Evolutionary conservation across 2,888 invertebrate species (phyloP).

Genomic region (Caradrina kadenii): DNA sequence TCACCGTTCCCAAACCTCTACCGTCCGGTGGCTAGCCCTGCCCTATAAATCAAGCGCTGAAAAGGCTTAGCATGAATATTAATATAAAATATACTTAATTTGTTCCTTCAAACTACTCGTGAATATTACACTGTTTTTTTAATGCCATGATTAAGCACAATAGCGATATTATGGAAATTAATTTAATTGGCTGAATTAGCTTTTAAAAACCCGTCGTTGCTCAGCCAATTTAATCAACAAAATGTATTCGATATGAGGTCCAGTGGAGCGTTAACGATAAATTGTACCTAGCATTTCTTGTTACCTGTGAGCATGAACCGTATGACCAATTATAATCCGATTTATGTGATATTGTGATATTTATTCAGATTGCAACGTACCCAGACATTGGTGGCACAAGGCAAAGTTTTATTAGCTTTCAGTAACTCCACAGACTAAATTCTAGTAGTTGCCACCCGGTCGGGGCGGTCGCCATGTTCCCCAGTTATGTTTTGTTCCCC

Average conservation of each 20-base stretch:
- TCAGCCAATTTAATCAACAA: not conserved
- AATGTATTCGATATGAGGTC: not conserved
- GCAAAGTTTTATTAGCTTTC: constrained; percentile 79
- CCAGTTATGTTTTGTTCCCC: constrained; percentile 61
- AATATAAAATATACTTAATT: constrained; percentile 26
- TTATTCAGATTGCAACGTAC: constrained; percentile 61
- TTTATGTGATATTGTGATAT: constrained; percentile 48
- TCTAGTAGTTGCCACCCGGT: constrained; percentile 61
- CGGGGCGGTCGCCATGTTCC: constrained; percentile 52
- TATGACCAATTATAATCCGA: constrained; percentile 30
- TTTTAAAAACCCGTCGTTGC: constrained; percentile 15
- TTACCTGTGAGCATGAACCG: constrained; percentile 25
- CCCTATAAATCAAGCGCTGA: constrained; percentile 31
- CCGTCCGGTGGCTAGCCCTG: constrained; percentile 30
- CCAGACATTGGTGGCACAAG: constrained; percentile 60
- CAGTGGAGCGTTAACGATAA: constrained; percentile 6
- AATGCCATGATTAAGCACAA: constrained; percentile 20
- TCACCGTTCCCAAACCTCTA: constrained; percentile 36
- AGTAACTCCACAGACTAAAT: constrained; percentile 67
- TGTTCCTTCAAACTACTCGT: constrained; percentile 24
- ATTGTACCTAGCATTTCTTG: constrained; percentile 17
- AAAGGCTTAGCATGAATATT: constrained; percentile 16
- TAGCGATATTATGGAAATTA: constrained; percentile 38
- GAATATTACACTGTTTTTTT: constrained; percentile 22
- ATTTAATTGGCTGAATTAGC: constrained; percentile 49